Evolutionary conservation across 2,888 invertebrate genomes (phyloP).

Genomic region (Selenia dentaria): DNA sequence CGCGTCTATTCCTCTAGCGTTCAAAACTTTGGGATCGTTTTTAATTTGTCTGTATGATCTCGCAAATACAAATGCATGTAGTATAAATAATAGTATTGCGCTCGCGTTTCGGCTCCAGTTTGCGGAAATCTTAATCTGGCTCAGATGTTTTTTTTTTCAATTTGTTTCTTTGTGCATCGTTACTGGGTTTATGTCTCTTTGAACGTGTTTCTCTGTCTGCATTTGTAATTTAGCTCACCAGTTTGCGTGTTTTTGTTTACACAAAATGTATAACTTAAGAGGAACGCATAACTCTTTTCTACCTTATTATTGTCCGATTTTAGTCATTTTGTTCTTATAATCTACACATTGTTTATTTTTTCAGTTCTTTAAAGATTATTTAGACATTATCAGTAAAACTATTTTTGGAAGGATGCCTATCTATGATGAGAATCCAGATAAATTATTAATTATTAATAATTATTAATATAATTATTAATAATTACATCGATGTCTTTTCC

Average conservation of each 20-base stretch:
- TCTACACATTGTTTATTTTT: no score
- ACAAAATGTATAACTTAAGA: not conserved
- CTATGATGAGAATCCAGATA: no score
- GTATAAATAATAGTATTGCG: not conserved
- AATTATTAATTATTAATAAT: no score
- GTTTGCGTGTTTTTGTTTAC: constrained; percentile 9
- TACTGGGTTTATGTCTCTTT: constrained; percentile 9
- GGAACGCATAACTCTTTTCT: no score
- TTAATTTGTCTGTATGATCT: constrained; percentile 26
- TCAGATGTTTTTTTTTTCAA: constrained; percentile 6
- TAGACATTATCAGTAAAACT: no score
- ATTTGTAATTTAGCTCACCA: constrained; percentile 2
- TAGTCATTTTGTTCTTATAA: no score
- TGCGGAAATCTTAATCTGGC: constrained; percentile 21
- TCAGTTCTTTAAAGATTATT: no score
- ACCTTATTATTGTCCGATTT: no score
- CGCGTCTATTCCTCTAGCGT: constrained; percentile 12
- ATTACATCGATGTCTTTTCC: no score
- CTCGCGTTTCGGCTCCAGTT: constrained; percentile 9
- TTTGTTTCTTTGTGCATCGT: constrained; percentile 18
- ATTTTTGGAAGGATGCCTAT: no score
- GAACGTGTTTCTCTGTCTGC: constrained; percentile 4
- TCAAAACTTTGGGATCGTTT: constrained; percentile 25
- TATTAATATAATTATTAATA: no score
- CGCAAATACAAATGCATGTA: not conserved